A percentile compares a stretch with the other conserved stretches of the same genome.
phyloP scores from a whole-genome alignment of 2,888 invertebrate genomes.

The Auanema freiburgensis region DNA sequence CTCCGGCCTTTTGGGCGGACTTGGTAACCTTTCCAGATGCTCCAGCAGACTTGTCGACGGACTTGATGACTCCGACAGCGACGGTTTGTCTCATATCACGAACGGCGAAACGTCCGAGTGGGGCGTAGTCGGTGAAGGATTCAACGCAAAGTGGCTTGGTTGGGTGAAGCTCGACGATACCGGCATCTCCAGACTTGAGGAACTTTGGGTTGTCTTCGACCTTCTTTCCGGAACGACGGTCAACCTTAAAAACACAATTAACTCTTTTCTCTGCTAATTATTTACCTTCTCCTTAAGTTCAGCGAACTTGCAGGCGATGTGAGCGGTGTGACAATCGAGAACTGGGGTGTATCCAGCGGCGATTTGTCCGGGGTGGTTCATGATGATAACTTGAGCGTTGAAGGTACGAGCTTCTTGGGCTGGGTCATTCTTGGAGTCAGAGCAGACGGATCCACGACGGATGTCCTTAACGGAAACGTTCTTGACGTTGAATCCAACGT shows the following conservation, averaged over 20 bases:
- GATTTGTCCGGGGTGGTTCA: conserved; percentile 78
- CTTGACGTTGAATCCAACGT: conserved; percentile 99
- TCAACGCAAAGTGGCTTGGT: conserved; percentile 98
- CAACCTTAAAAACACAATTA: conserved; percentile 64
- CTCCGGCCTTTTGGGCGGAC: conserved; percentile 92
- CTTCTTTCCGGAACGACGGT: conserved; percentile 89
- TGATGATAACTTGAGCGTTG: conserved; percentile 93
- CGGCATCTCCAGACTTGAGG: conserved; percentile 95
- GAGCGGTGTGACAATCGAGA: conserved; percentile 99
- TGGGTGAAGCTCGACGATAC: conserved; percentile 87
- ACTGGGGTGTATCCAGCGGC: conserved; percentile 98
- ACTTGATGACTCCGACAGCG: conserved; percentile 72
- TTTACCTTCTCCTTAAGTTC: conserved; percentile 92
- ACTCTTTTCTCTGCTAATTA: too few species aligned
- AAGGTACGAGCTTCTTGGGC: conserved; percentile 91
- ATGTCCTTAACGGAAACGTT: conserved; percentile 99
- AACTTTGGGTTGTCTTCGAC: conserved; percentile 70
- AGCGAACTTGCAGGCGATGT: conserved; percentile 99
- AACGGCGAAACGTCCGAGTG: conserved; percentile 93
- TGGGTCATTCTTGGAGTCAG: conserved; percentile 94
- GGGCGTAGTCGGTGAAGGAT: conserved; percentile 95
- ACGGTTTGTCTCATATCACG: conserved; percentile 98
- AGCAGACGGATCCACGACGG: conserved; percentile 97
- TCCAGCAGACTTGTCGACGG: conserved; percentile 86
- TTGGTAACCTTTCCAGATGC: conserved; percentile 83